Evolutionary conservation across 2,113 vertebrate genomes (phyloP), one percentile per base, ranked within the genome.

Genomic region (Pan paniscus): DNA sequence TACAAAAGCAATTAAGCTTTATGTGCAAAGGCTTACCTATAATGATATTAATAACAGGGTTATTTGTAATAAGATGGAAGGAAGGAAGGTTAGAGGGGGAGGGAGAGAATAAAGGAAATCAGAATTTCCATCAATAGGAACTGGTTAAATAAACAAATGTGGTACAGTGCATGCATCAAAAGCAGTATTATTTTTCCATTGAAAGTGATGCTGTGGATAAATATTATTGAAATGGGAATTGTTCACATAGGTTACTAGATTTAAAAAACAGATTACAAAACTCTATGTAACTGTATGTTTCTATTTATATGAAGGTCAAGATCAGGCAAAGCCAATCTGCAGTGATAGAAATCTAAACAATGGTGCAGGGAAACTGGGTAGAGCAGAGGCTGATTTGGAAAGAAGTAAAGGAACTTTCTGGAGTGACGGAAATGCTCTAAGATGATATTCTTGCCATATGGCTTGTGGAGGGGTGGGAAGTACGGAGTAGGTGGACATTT

Each of bases 1-100:
- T 52, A n/a, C 10, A 70, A 23, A 68, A 50, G 30, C 57, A 80
- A 30, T 6, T 1, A 79, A 84, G 20, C 16, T 40, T 92, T 35
- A 20, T 55, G n/a, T 70, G 35, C 67, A 78, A 91, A 97, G 48
- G 48, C 48, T 84, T 90, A 72, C 32, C 82, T 92, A n/a, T 67
- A 72, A 43, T n/a, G 52, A 88, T 23, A 40, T 17, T 75, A 32
- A 52, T 85, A 88, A 52, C 16, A 48, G 57, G 30, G 18, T 70
- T 85, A 18, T 88, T 88, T 75, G 67, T 96, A 50, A 73, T 11
- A 90, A 3, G 38, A 59, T 72, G 52, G 40, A 30, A 12, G 8
- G 11, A 52, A 90, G 5, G 3, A 67, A 55, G 3, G 27, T 25
- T 18, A 79, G 40, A 46, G n/a, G 9, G 17, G 27, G n/a, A 72